Conservation (phyloP, 2,113 vertebrate species). For the Xiphophorus hellerii region DNA sequence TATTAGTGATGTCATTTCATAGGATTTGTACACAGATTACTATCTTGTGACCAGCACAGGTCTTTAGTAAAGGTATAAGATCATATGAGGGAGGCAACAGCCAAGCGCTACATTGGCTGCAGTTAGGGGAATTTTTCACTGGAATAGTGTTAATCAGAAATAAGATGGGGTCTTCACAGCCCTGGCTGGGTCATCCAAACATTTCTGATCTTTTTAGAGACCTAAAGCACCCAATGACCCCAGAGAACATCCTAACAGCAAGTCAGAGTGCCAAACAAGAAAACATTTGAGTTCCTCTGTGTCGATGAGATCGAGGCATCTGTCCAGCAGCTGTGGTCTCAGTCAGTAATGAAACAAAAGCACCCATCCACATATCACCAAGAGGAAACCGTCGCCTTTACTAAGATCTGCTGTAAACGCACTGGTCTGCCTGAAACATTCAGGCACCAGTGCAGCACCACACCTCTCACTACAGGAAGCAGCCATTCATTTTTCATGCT, state of each 20-base stretch:
- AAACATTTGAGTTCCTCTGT: background rate
- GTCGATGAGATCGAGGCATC: constrained; percentile 4
- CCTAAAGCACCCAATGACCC: background rate
- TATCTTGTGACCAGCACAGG: no score
- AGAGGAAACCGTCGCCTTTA: constrained; percentile 27
- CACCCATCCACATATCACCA: background rate
- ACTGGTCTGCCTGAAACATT: constrained; percentile 11
- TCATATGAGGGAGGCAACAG: no score
- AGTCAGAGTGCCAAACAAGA: background rate
- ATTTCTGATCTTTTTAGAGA: background rate
- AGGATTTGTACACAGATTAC: no score
- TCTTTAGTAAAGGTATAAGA: no score
- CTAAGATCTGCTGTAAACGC: background rate
- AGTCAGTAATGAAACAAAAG: constrained; percentile 7
- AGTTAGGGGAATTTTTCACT: no score
- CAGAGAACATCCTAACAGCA: background rate
- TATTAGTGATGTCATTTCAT: no score
- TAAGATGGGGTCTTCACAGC: no score
- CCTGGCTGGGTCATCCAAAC: background rate
- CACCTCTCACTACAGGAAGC: constrained; percentile 52
- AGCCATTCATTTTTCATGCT: constrained; percentile 72
- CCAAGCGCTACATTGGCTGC: no score
- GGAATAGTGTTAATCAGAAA: no score
- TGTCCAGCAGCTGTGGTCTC: background rate
- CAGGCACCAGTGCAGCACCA: constrained; percentile 31